Conservation (phyloP, 2,113 vertebrate species). For the Noctilio leporinus region DNA sequence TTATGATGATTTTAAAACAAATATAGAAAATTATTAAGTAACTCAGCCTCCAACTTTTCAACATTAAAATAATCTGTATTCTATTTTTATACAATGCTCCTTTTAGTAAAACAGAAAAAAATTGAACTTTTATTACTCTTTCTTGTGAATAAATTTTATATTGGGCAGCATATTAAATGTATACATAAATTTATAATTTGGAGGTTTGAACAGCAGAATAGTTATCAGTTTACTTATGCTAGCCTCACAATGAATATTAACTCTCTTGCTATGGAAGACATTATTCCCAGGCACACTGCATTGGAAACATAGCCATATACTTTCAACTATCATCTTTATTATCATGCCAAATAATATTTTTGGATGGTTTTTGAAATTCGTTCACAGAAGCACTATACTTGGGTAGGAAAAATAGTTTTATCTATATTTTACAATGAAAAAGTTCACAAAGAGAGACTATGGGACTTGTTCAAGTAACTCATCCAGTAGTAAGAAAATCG, state of each 20-base stretch:
- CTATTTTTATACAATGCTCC: neutral
- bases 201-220: neutral
- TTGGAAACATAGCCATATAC: neutral
- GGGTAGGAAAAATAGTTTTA: neutral
- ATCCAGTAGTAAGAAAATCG: neutral
- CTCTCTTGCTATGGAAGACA: neutral
- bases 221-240: neutral
- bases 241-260: neutral
- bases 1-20: neutral
- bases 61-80: slow-evolving; percentile 8
- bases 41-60: neutral
- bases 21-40: neutral
- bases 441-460: neutral
- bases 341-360: neutral
- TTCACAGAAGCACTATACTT: neutral
- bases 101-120: neutral
- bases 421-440: slow-evolving; percentile 13
- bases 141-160: neutral
- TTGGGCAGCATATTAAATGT: neutral
- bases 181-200: neutral
- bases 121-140: neutral
- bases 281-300: neutral
- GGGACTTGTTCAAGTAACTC: neutral
- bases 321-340: neutral
- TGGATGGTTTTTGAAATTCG: neutral